Conservation (phyloP, 2,113 vertebrate species). For the Capra hircus region DNA sequence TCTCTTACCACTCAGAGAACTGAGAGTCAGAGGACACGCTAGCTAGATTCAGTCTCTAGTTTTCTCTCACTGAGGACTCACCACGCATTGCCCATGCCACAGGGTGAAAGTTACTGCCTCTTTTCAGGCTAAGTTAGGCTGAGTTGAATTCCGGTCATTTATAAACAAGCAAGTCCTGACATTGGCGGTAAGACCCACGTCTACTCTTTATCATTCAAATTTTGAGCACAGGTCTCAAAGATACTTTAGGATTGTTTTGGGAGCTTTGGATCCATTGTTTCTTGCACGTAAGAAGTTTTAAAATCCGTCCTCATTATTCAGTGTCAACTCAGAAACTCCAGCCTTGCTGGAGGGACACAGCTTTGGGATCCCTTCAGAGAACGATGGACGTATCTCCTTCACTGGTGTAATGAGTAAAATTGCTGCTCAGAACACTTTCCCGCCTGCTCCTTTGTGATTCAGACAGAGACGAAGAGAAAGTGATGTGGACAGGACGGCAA, state of each 20-base stretch:
- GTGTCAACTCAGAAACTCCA: background rate
- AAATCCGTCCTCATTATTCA: background rate
- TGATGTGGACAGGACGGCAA: slow-evolving; percentile 35
- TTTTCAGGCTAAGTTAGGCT: background rate
- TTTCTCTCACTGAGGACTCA: background rate
- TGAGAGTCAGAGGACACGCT: background rate
- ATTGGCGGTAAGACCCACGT: background rate
- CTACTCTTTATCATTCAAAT: background rate
- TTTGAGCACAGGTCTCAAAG: background rate
- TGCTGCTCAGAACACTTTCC: slow-evolving; percentile 64
- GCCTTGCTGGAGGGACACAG: background rate
- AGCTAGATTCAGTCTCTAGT: background rate
- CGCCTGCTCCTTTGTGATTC: slow-evolving; percentile 47
- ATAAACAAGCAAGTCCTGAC: background rate
- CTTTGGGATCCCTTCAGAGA: slow-evolving; percentile 4
- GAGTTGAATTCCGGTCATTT: background rate
- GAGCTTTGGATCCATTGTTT: background rate
- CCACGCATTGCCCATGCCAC: background rate
- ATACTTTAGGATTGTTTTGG: background rate
- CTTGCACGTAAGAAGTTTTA: background rate
- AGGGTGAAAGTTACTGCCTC: background rate
- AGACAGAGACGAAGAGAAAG: background rate
- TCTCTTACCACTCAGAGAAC: background rate
- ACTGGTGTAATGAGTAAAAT: slow-evolving; percentile 70
- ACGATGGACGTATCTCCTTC: slow-evolving; percentile 71